A percentile compares a stretch with the other conserved stretches of the same genome.
Conservation (phyloP, 2,113 vertebrate genomes). For the Pelecanoides urinatrix region DNA sequence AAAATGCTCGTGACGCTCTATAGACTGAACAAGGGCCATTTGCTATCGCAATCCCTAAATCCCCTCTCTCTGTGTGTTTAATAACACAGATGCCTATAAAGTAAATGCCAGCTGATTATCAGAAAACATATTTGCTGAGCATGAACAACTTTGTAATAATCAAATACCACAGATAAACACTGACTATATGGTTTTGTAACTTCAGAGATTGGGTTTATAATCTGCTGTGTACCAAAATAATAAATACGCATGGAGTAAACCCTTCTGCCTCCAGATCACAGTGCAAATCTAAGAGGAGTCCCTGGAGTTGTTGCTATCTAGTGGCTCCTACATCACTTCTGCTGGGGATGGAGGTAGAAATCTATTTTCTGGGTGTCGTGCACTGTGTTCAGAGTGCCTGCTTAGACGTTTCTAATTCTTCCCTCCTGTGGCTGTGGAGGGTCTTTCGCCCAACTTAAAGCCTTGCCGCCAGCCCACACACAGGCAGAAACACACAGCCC, state of each 20-base stretch:
- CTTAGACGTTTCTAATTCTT: not conserved
- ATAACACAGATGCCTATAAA: slow-evolving; percentile 60
- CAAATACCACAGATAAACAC: slow-evolving; percentile 22
- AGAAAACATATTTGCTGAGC: slow-evolving; percentile 52
- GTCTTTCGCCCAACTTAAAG: not conserved
- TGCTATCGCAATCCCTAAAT: slow-evolving; percentile 48
- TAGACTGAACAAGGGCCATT: not conserved
- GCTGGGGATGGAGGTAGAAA: not conserved
- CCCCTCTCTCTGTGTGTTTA: slow-evolving; percentile 31
- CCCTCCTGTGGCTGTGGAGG: not conserved
- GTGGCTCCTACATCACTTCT: fast-evolving
- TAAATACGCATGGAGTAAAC: not conserved
- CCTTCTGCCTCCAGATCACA: not conserved
- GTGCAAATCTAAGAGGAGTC: not conserved
- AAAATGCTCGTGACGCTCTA: not conserved
- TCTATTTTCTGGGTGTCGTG: not conserved
- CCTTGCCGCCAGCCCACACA: not conserved
- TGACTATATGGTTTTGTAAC: not conserved
- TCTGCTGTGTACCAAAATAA: not conserved
- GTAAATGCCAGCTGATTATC: slow-evolving; percentile 70
- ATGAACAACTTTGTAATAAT: slow-evolving; percentile 39
- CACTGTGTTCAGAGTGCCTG: not conserved
- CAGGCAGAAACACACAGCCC: not conserved
- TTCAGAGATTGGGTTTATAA: slow-evolving; percentile 3
- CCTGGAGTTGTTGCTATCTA: not conserved